Percentiles rank a stretch among this genome's conserved stretches.
These are phyloP conservation scores for Hypanus sabinus DNA, from an alignment of 2,113 vertebrate genomes.

Conservation along the genomic window DNA sequence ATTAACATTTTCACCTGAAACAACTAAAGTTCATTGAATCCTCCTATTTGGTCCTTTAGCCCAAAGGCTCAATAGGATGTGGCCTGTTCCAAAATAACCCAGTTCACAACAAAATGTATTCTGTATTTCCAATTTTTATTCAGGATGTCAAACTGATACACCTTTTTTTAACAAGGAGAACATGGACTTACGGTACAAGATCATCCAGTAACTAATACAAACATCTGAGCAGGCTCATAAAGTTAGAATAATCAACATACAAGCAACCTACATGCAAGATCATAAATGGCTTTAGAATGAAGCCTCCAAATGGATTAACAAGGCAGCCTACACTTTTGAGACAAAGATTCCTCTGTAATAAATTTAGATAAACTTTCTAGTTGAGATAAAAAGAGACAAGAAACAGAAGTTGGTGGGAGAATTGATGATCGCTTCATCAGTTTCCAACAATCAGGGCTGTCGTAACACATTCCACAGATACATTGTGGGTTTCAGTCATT, in stretches of 20 bases:
- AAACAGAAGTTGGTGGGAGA: slow-evolving; percentile 10
- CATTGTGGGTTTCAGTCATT: slow-evolving; percentile 48
- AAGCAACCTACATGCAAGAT: not conserved
- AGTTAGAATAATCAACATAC: not conserved
- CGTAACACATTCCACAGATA: slow-evolving; percentile 42
- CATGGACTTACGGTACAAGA: not conserved
- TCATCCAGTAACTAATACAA: slow-evolving; percentile 1
- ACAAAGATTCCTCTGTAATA: slow-evolving; percentile 27
- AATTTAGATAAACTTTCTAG: not conserved
- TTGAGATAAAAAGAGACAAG: not conserved
- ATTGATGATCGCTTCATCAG: not conserved
- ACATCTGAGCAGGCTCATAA: not conserved
- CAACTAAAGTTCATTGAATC: slow-evolving; percentile 11
- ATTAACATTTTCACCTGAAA: slow-evolving; percentile 32
- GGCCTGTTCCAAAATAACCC: not conserved
- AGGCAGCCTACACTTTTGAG: not conserved
- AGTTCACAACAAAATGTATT: not conserved
- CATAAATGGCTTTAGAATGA: not conserved
- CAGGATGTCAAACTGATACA: not conserved
- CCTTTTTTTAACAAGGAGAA: not conserved
- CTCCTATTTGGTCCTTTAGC: not conserved
- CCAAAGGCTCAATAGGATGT: slow-evolving; percentile 29
- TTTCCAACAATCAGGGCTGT: slow-evolving; percentile 39
- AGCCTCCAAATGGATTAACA: slow-evolving; percentile 12
- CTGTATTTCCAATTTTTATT: not conserved